Conservation (phyloP, 2,888 invertebrate genomes). For the Microctonus brassicae region DNA sequence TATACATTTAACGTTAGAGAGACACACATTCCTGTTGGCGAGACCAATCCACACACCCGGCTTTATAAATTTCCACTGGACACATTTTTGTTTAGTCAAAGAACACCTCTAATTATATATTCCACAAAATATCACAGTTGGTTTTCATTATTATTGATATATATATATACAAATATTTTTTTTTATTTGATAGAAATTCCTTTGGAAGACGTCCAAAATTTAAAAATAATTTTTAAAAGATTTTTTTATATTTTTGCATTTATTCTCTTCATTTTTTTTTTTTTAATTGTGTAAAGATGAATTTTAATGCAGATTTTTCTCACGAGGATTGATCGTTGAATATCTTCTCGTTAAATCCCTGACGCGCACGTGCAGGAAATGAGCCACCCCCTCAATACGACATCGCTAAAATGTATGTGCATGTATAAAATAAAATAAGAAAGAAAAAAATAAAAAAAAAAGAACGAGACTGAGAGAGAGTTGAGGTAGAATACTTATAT, state of each 20-base stretch:
- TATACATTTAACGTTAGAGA: neutral
- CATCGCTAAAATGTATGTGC: neutral
- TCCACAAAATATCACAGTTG: neutral
- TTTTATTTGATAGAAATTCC: too few species aligned
- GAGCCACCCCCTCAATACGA: neutral
- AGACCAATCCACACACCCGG: neutral
- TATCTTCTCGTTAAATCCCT: neutral
- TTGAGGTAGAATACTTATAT: neutral
- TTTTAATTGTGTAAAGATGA: neutral
- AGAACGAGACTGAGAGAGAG: neutral
- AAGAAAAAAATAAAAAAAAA: neutral
- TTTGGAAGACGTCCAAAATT: too few species aligned
- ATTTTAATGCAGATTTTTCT: neutral
- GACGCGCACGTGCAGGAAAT: slow-evolving; percentile 8
- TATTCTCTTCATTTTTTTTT: neutral
- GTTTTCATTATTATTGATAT: neutral
- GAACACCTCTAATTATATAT: neutral
- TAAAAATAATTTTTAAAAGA: neutral
- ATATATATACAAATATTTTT: neutral
- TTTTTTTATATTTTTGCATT: neutral
- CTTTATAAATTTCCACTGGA: neutral
- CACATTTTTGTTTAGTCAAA: neutral
- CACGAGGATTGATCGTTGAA: neutral
- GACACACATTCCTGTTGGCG: neutral
- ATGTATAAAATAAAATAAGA: neutral